Evolutionary conservation across 2,888 invertebrate genomes (phyloP).

Genomic region (Thymelicus lineola): DNA sequence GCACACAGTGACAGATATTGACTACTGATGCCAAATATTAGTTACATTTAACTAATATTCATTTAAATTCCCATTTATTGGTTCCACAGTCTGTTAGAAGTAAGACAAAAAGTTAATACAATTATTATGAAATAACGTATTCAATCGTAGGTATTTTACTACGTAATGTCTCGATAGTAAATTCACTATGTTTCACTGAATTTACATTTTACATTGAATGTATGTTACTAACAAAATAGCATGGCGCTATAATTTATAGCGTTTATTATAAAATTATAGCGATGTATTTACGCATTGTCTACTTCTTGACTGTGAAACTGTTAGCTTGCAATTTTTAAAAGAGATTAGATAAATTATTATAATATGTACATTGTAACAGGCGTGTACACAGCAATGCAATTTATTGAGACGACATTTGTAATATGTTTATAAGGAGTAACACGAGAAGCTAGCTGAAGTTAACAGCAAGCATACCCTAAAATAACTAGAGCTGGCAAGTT

Average conservation of each 20-base stretch:
- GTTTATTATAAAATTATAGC: too few species aligned
- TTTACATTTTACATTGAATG: too few species aligned
- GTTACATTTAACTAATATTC: constrained; percentile 66
- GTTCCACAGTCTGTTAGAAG: constrained; percentile 28
- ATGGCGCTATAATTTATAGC: neutral
- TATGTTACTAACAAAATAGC: neutral
- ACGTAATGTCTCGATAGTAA: too few species aligned
- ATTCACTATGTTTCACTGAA: too few species aligned
- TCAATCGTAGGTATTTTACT: neutral
- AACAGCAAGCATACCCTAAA: too few species aligned
- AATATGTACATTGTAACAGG: constrained; percentile 18
- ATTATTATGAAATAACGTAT: neutral
- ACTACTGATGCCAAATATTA: constrained; percentile 72
- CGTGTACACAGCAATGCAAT: constrained; percentile 11
- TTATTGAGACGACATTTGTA: neutral
- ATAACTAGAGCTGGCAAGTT: too few species aligned
- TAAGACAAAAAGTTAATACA: neutral
- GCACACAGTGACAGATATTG: constrained; percentile 14
- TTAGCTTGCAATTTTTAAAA: constrained; percentile 27
- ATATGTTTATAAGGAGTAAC: too few species aligned
- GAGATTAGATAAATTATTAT: constrained; percentile 14
- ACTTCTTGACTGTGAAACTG: constrained; percentile 23
- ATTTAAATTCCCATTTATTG: constrained; percentile 31
- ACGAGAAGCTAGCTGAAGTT: too few species aligned
- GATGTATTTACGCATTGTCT: neutral